Base-by-base conservation (phyloP, 2,113 vertebrate species). In the Hyla sarda region DNA sequence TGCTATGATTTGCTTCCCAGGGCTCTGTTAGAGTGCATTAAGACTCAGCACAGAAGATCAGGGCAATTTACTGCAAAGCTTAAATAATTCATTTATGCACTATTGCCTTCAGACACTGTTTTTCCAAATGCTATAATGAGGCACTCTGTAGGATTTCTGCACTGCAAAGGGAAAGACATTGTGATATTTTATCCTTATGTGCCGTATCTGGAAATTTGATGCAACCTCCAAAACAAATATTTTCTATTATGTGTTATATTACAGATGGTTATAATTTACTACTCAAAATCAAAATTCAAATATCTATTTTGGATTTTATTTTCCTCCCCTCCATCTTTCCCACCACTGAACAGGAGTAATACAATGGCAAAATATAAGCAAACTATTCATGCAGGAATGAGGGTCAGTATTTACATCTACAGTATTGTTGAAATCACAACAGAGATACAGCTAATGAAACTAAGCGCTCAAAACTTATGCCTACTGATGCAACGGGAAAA, bases 51-150 rank as follows among this genome's bases (percentile, higher is more conserved):
- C 92, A 90, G 89, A 89, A 93, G 90, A 91, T 94, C 91, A 91
- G 90, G 92, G 92, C 91, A 90, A 94, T 95, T 95, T 94, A 92
- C 94, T 92, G 88, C 89, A 92, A 93, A 92, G 92, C 93, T 95
- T 96, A 95, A 97, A 96, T 96, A 97, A 97, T 96, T 96, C 95
- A 97, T 95, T 95, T 94, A 94, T 94, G 95, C 95, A 94, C 92
- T 92, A 90, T 91, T 94, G 93, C 94, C 94, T 93, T 94, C 92
- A 92, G 94, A 93, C 94, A 93, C 93, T 95, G 95, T 96, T 97
- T 97, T 96, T 96, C 95, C 92, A 96, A 97, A 96, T 76, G 91
- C 93, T 90, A 87, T 97, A 96, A 97, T 96, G 95, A 97, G 94
- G 95, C 95, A 96, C 95, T 93, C 95, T 94, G 93, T 93, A 94